phyloP scores from a whole-genome alignment of 92 coral and sea anemone species.

The Blastomussa wellsi region DNA sequence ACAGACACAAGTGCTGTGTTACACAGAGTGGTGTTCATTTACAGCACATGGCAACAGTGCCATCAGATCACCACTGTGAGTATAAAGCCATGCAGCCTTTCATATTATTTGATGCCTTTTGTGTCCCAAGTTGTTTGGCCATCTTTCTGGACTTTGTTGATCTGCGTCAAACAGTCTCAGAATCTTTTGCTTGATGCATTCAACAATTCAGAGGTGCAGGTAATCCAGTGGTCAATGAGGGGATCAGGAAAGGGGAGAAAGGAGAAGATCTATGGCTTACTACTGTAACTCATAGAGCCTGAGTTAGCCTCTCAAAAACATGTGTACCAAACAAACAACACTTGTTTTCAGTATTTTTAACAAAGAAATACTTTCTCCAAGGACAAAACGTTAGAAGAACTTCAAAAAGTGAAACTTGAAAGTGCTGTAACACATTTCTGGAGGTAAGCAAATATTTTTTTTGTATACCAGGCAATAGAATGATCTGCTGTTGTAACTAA shows the following conservation, averaged over 20 bases:
- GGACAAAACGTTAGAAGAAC: conserved; percentile 66
- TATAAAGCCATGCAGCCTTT: neutral
- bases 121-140: neutral
- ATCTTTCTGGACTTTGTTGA: neutral
- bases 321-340: no score
- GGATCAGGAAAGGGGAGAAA: no score
- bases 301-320: no score
- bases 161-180: neutral
- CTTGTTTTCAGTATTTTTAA: neutral
- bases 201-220: no score
- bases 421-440: conserved; percentile 75
- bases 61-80: conserved; percentile 75
- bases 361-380: neutral
- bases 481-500: no score
- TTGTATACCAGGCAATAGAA: neutral
- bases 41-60: conserved; percentile 87
- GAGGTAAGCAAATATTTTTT: conserved; percentile 60
- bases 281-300: no score
- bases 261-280: no score
- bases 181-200: no score
- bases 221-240: no score
- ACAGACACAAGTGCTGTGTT: conserved; percentile 23
- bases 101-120: neutral
- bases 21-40: conserved; percentile 73
- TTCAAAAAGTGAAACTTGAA: conserved; percentile 72